Percentiles rank a stretch among this genome's conserved stretches.
phyloP scores from a whole-genome alignment of 2,888 invertebrate genomes.

The Synanthedon vespiformis region DNA sequence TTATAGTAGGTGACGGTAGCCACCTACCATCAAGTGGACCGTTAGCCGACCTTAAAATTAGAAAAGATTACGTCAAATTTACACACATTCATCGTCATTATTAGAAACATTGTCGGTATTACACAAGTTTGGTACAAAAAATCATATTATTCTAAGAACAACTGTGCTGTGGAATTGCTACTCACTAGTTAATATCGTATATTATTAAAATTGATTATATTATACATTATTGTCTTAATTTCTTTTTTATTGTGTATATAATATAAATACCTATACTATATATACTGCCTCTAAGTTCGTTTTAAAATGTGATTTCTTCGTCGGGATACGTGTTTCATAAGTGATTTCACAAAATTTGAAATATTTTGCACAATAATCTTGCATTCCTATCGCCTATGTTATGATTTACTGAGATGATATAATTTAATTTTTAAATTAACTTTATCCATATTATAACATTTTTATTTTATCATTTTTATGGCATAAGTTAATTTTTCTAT shows the following conservation, averaged over 20 bases:
- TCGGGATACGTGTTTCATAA: not conserved
- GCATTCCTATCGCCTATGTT: slow-evolving; percentile 21
- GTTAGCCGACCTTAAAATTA: slow-evolving; percentile 5
- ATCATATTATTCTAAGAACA: too few relatives aligned
- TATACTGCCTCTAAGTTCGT: too few relatives aligned
- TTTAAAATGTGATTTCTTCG: not conserved
- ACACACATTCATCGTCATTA: too few relatives aligned
- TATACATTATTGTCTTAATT: not conserved
- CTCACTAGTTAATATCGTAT: slow-evolving; percentile 26
- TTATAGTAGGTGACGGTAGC: too few relatives aligned
- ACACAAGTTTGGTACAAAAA: too few relatives aligned
- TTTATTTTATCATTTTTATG: too few relatives aligned
- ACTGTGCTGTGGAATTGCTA: slow-evolving; percentile 50
- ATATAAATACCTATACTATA: too few relatives aligned
- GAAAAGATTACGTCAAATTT: not conserved
- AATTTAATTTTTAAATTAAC: too few relatives aligned
- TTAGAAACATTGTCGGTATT: slow-evolving; percentile 7
- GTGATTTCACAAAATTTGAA: not conserved
- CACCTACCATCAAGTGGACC: too few relatives aligned
- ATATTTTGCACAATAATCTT: slow-evolving; percentile 18
- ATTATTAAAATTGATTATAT: not conserved
- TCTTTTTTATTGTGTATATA: slow-evolving; percentile 1
- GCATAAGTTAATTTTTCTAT: too few relatives aligned
- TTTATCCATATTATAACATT: too few relatives aligned
- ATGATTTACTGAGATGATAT: too few relatives aligned